Conservation (phyloP, 2,797 vertebrate genomes). For the Gymnodraco acuticeps region DNA sequence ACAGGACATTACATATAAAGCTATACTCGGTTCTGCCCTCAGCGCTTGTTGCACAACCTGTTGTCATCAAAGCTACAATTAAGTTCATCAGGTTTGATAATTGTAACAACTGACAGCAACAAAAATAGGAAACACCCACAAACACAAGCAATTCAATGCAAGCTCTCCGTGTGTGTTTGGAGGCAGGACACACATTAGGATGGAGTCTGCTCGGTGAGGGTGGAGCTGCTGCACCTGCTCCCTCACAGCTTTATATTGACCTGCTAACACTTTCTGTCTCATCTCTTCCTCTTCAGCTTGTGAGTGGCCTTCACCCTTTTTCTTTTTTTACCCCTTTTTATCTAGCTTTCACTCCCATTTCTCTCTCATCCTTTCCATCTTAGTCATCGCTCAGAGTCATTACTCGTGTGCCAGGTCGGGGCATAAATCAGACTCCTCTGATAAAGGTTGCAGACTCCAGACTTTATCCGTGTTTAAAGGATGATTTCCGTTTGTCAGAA, state of each 20-base stretch:
- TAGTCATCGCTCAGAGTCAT: slow-evolving; percentile 23
- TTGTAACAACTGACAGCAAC: too few species aligned
- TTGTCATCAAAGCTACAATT: neutral
- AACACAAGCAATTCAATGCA: neutral
- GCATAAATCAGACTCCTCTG: slow-evolving; percentile 29
- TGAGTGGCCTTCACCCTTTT: slow-evolving; percentile 4
- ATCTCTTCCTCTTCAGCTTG: neutral
- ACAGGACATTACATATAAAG: neutral
- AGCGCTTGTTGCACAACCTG: neutral
- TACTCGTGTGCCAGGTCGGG: neutral
- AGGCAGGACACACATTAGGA: slow-evolving; percentile 4
- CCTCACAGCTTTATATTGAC: slow-evolving; percentile 41
- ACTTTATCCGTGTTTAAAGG: slow-evolving; percentile 23
- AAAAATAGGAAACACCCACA: neutral
- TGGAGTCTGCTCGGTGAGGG: slow-evolving; percentile 45
- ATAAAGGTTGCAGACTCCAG: slow-evolving; percentile 3
- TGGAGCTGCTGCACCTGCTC: slow-evolving; percentile 30
- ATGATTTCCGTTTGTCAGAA: slow-evolving; percentile 13
- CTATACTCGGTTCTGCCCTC: neutral
- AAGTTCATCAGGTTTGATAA: neutral
- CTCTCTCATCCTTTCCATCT: neutral
- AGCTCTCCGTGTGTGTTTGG: neutral
- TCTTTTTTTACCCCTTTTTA: neutral
- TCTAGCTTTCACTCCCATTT: neutral
- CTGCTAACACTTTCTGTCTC: neutral